Evolutionary conservation across 1,140 invertebrate genomes (phyloP).

Genomic region (Lepidurus arcticus): DNA sequence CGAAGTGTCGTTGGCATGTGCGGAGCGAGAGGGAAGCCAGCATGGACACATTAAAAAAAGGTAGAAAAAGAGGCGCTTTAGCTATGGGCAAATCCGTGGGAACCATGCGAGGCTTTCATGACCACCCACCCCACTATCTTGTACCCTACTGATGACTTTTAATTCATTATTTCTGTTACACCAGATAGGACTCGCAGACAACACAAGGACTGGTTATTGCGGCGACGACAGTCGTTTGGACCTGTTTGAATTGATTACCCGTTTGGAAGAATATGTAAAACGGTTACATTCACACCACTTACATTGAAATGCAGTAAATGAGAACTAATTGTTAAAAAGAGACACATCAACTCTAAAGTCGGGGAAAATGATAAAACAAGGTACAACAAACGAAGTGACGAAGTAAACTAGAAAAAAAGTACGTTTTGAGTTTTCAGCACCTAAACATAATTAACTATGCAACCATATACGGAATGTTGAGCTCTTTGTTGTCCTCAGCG

Average conservation of each 20-base stretch:
- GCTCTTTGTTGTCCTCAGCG: too few relatives aligned
- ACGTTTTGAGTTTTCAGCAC: too few relatives aligned
- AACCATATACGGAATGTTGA: too few relatives aligned
- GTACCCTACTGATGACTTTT: not conserved
- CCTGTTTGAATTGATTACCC: not conserved
- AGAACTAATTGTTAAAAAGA: too few relatives aligned
- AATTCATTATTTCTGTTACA: not conserved
- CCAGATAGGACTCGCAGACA: not conserved
- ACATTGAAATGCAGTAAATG: too few relatives aligned
- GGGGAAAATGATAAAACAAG: too few relatives aligned
- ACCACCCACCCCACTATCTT: not conserved
- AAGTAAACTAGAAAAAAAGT: too few relatives aligned
- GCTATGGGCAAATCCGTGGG: slow-evolving; percentile 13
- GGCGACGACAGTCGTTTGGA: not conserved
- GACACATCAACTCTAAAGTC: too few relatives aligned
- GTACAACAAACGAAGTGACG: too few relatives aligned
- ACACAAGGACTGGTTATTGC: not conserved
- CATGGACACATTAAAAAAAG: not conserved
- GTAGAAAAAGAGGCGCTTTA: slow-evolving; percentile 18
- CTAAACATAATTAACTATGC: too few relatives aligned
- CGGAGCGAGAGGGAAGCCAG: not conserved
- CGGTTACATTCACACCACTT: too few relatives aligned
- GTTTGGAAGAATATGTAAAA: not conserved
- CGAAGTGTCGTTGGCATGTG: not conserved
- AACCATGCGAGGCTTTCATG: not conserved